phyloP scores from a whole-genome alignment of 1,140 invertebrate genomes.

The Ceratoteleas bidentatus region DNA sequence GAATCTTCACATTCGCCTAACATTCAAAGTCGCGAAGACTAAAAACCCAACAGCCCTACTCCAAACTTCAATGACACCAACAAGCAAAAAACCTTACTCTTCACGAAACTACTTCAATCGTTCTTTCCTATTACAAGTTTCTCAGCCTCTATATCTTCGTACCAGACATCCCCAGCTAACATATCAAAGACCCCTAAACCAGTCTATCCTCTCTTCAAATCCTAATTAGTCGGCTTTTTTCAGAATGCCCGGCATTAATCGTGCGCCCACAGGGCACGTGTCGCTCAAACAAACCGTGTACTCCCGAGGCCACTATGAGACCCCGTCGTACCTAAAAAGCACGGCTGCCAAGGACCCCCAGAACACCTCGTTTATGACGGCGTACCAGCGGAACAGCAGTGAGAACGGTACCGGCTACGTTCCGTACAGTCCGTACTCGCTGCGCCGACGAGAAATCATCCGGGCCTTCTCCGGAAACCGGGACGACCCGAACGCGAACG shows the following conservation, averaged over 20 bases:
- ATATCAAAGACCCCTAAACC: too few relatives aligned
- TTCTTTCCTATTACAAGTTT: too few relatives aligned
- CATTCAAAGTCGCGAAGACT: too few relatives aligned
- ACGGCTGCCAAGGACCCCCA: constrained; percentile 70
- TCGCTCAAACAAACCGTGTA: constrained; percentile 76
- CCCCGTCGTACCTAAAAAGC: constrained; percentile 70
- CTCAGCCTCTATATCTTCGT: too few relatives aligned
- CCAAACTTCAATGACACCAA: too few relatives aligned
- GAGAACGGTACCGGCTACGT: constrained; percentile 74
- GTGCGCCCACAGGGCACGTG: constrained; percentile 72
- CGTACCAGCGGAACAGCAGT: constrained; percentile 73
- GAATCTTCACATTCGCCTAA: too few relatives aligned
- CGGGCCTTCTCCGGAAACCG: constrained; percentile 72
- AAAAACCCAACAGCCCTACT: too few relatives aligned
- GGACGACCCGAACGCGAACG: constrained; percentile 53
- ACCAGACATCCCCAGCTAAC: too few relatives aligned
- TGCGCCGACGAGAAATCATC: constrained; percentile 74
- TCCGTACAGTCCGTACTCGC: constrained; percentile 78
- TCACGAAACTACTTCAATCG: too few relatives aligned
- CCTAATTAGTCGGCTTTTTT: constrained; percentile 64
- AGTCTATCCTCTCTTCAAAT: too few relatives aligned
- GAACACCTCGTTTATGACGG: constrained; percentile 69
- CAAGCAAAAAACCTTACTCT: too few relatives aligned
- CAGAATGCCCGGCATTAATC: constrained; percentile 72
- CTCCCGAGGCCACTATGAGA: constrained; percentile 72